These are phyloP conservation scores for Heliconius ethilla DNA, from an alignment of 2,888 invertebrate species.

Conservation along the genomic window DNA sequence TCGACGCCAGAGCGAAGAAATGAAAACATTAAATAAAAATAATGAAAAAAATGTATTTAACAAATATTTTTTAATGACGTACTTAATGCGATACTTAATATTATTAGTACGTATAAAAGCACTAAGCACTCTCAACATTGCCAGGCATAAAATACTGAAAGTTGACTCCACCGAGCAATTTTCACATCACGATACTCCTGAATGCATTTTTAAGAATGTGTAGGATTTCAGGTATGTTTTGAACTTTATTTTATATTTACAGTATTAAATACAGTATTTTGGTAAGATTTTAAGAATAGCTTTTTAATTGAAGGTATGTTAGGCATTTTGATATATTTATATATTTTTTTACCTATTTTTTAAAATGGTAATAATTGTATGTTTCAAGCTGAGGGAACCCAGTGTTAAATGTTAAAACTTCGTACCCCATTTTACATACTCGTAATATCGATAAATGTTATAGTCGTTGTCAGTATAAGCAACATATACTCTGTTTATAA, in stretches of 20 bases:
- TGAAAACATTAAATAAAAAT: neutral
- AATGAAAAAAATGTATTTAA: neutral
- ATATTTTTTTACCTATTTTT: neutral
- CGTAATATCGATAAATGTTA: neutral
- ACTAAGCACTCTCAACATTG: conserved; percentile 19
- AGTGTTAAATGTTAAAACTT: too few relatives aligned
- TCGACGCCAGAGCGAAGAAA: too few relatives aligned
- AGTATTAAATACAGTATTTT: neutral
- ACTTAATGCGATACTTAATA: neutral
- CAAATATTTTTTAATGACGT: neutral
- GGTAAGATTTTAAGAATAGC: neutral
- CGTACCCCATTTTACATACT: too few relatives aligned
- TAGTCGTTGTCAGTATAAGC: neutral
- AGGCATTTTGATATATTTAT: neutral
- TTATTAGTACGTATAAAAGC: conserved; percentile 5
- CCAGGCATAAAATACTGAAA: conserved; percentile 21
- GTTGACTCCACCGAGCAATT: conserved; percentile 20
- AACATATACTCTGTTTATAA: neutral
- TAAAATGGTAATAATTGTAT: too few relatives aligned
- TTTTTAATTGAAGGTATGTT: neutral
- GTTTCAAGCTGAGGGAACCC: too few relatives aligned
- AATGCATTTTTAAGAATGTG: conserved; percentile 5
- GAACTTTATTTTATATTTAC: neutral
- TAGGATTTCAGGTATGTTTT: neutral
- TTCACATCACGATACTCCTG: conserved; percentile 16